Percentiles rank a stretch among this genome's conserved stretches.
These are phyloP conservation scores for Disparrhopalites patrizii DNA, from an alignment of 2,888 invertebrate genomes.

Conservation along the genomic window DNA sequence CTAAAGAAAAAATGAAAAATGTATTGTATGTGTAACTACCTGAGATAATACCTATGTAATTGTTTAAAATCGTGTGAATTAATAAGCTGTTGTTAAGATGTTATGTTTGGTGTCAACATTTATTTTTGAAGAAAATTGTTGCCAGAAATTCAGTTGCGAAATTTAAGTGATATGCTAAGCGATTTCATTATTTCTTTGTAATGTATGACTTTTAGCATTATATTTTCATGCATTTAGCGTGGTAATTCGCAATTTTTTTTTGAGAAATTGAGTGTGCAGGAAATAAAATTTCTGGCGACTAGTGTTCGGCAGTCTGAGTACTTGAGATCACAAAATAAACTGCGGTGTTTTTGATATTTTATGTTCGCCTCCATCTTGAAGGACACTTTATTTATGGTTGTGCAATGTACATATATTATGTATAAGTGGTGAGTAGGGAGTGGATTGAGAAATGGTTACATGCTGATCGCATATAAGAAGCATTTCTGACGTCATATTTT, in stretches of 20 bases:
- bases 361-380: too few species aligned
- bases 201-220: slow-evolving; percentile 16
- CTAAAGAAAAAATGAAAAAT: too few species aligned
- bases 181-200: slow-evolving; percentile 9
- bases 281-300: slow-evolving; percentile 1
- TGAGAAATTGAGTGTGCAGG: neutral
- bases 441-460: too few species aligned
- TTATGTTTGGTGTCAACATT: slow-evolving; percentile 11
- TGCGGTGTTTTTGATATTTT: too few species aligned
- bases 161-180: slow-evolving; percentile 3
- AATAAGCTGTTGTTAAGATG: neutral
- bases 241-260: neutral
- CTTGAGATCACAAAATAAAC: neutral
- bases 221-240: slow-evolving; percentile 5
- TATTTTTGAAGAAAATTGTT: slow-evolving; percentile 11
- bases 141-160: slow-evolving; percentile 9
- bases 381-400: too few species aligned
- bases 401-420: too few species aligned
- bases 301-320: too few species aligned
- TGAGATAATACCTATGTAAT: slow-evolving; percentile 9
- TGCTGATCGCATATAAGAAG: too few species aligned
- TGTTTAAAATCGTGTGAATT: neutral
- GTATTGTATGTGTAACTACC: too few species aligned
- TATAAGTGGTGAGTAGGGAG: too few species aligned
- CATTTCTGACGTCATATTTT: too few species aligned